Evolutionary conservation across 1,140 invertebrate genomes (phyloP), one percentile per base, ranked within the genome.

Genomic region (Drosophila hydei): DNA sequence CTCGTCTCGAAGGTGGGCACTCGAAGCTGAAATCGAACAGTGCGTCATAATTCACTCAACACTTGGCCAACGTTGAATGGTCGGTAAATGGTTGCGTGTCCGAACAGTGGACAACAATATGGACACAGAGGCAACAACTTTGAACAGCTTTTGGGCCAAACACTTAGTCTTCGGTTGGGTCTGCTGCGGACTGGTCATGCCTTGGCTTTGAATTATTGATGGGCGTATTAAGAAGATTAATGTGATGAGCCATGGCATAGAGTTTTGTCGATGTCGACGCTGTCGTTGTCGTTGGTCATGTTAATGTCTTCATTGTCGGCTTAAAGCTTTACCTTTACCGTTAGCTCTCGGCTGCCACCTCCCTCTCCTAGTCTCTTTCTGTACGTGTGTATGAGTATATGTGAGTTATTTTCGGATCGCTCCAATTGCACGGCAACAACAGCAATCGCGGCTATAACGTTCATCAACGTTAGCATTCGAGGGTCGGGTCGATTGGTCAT

Each of bases 211-310:
- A 88, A 88, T 88, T 88, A 88, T 88, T 88, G 83, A 88, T 88
- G 83, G 83, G 83, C 83, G 83, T 88, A 88, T 88, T 88, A 88
- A 79, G 84, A 88, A 88, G 83, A 88, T 88, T 88, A 88, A 88
- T 88, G 83, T 88, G 83, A 88, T 88, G 83, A 88, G 83, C 75
- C 71, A 60, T 69, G 79, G 72, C 75, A 72, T 48, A 69, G 75
- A 83, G 83, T 78, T 78, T 87, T 81, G 81, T 87, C 83, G 83
- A 77, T 73, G 63, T n/a, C 74, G 50, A 42, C 50, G 51, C 18
- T 36, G 18, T 36, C 51, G 72, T 76, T 72, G 67, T 85, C 80
- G 80, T 84, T 85, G 79, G 54, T 87, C 81, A 88, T 88, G 83
- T 88, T 88, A 88, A 88, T 83, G 83, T 88, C 83, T 88, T 88